Percentiles rank a stretch among this genome's conserved stretches.
Evolutionary conservation across 2,888 invertebrate species (phyloP).

Genomic region (Nephrotoma flavescens): DNA sequence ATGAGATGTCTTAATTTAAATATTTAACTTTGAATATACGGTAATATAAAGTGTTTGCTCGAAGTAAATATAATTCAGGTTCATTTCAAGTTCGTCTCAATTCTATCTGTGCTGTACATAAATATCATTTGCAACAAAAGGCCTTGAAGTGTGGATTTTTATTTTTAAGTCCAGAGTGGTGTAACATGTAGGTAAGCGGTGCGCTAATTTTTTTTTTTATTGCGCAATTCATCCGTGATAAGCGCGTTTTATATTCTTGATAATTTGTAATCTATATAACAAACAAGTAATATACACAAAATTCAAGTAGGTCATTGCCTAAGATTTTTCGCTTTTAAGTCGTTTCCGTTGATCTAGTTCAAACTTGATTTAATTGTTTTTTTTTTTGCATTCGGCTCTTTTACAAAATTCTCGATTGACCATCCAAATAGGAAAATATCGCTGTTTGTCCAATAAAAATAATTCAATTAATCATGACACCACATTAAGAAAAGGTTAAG

Average conservation of each 20-base stretch:
- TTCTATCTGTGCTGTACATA: background rate
- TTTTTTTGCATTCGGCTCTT: background rate
- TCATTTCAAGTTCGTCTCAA: background rate
- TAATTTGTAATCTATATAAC: background rate
- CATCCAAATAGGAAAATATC: background rate
- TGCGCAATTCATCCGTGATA: background rate
- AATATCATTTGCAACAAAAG: background rate
- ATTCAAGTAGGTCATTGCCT: background rate
- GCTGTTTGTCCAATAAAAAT: background rate
- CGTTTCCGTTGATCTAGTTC: background rate
- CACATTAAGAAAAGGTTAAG: background rate
- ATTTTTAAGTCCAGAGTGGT: background rate
- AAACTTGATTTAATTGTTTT: background rate
- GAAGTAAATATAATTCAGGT: background rate
- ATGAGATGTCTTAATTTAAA: background rate
- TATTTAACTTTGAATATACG: background rate
- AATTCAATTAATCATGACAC: background rate
- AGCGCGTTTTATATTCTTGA: background rate
- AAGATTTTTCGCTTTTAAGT: background rate
- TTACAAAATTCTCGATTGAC: background rate
- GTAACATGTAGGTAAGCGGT: background rate
- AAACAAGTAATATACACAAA: background rate
- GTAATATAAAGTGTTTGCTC: background rate
- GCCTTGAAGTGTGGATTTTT: background rate
- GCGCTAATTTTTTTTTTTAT: background rate